Conservation (phyloP, 2,113 vertebrate species). For the Elachura formosa region DNA sequence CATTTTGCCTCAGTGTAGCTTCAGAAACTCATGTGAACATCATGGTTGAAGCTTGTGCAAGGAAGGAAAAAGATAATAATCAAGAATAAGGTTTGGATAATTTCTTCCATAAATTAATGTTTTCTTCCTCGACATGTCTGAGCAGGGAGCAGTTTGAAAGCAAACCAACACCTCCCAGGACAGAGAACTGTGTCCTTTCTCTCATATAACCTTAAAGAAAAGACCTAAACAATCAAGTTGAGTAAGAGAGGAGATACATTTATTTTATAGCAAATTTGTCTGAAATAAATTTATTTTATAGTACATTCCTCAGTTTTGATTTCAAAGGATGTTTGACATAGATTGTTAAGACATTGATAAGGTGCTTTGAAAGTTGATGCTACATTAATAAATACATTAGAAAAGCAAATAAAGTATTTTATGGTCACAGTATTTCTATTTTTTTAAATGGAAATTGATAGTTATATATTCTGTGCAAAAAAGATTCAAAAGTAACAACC, state of each 20-base stretch:
- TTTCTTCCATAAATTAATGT: not conserved
- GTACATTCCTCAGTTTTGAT: not conserved
- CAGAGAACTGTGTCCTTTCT: not conserved
- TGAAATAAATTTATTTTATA: not conserved
- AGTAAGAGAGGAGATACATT: not conserved
- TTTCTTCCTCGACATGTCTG: not conserved
- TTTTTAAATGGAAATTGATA: not conserved
- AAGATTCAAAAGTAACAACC: not conserved
- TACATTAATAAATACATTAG: not conserved
- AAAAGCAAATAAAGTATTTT: not conserved
- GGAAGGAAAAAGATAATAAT: not conserved
- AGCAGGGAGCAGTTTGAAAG: not conserved
- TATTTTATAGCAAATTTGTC: not conserved
- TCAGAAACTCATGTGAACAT: not conserved
- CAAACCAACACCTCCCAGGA: not conserved
- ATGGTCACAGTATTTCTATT: not conserved
- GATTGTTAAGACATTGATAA: not conserved
- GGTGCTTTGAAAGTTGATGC: not conserved
- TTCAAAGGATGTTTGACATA: not conserved
- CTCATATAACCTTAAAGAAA: not conserved
- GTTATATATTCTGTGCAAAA: not conserved
- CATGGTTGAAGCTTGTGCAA: not conserved
- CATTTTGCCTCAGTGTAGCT: not conserved
- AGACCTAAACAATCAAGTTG: not conserved
- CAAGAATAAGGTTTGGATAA: not conserved